Conservation (phyloP, 2,113 vertebrate species). For the Notarius quadriscutis region DNA sequence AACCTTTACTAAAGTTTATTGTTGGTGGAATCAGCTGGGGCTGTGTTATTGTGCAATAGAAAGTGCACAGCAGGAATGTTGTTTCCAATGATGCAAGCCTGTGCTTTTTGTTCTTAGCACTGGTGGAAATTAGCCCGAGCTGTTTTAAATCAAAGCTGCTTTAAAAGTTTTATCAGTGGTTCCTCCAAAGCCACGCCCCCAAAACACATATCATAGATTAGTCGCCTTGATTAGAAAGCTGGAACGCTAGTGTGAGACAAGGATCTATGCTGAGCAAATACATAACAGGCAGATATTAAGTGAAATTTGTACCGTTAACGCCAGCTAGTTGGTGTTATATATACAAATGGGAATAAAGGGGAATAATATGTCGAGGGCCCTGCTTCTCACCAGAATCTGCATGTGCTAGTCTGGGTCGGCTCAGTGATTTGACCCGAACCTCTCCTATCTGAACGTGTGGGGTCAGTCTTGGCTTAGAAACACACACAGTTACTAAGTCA, state of each 20-base stretch:
- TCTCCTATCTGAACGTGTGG: constrained; percentile 50
- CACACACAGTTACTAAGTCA: constrained; percentile 23
- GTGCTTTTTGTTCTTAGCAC: neutral
- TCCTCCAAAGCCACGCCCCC: neutral
- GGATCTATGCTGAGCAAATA: neutral
- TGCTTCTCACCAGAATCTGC: neutral
- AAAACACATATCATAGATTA: neutral
- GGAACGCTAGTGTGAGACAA: neutral
- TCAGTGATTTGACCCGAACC: constrained; percentile 9
- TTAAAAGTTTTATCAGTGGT: neutral
- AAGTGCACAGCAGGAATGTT: neutral
- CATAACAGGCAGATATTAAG: neutral
- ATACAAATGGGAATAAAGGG: neutral
- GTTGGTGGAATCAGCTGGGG: neutral
- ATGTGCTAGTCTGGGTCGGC: neutral
- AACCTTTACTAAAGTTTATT: neutral
- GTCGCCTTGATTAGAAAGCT: neutral
- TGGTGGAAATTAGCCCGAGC: neutral
- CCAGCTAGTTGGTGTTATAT: no score
- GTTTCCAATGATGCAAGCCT: neutral
- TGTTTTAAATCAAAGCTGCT: neutral
- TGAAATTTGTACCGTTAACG: neutral
- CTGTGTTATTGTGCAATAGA: neutral
- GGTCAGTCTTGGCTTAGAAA: constrained; percentile 50
- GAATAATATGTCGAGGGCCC: neutral